Conservation (phyloP, 2,888 invertebrate species). For the Spisula solida region DNA sequence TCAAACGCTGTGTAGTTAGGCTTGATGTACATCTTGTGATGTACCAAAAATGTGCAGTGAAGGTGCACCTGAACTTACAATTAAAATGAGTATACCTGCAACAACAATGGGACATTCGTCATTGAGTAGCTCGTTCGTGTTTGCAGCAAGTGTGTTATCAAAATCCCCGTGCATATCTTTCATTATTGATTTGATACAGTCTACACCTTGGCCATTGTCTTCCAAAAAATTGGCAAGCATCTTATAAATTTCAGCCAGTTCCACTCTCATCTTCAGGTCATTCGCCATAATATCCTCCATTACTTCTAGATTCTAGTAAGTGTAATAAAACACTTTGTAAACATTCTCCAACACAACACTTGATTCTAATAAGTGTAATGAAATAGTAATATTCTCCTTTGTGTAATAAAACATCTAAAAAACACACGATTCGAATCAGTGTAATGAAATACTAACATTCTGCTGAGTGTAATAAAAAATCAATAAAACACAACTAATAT, state of each 20-base stretch:
- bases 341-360: too few relatives aligned
- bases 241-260: conserved; percentile 70
- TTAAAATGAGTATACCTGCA: conserved; percentile 64
- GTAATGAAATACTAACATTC: too few relatives aligned
- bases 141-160: conserved; percentile 40
- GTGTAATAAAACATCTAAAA: too few relatives aligned
- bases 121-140: conserved; percentile 66
- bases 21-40: too few relatives aligned
- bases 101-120: conserved; percentile 78
- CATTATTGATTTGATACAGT: conserved; percentile 58
- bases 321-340: not conserved
- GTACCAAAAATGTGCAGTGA: too few relatives aligned
- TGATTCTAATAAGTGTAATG: not conserved
- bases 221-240: conserved; percentile 65
- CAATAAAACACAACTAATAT: too few relatives aligned
- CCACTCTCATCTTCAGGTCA: conserved; percentile 70
- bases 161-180: conserved; percentile 62
- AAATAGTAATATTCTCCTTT: too few relatives aligned
- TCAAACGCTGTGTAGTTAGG: too few relatives aligned
- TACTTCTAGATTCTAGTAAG: conserved; percentile 48
- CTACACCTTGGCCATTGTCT: conserved; percentile 39
- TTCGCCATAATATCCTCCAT: conserved; percentile 72
- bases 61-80: not conserved
- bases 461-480: too few relatives aligned
- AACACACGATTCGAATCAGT: too few relatives aligned